Percentiles rank a stretch among this genome's conserved stretches.
Conservation (phyloP, 1,140 invertebrate genomes). For the Copidosoma floridanum region DNA sequence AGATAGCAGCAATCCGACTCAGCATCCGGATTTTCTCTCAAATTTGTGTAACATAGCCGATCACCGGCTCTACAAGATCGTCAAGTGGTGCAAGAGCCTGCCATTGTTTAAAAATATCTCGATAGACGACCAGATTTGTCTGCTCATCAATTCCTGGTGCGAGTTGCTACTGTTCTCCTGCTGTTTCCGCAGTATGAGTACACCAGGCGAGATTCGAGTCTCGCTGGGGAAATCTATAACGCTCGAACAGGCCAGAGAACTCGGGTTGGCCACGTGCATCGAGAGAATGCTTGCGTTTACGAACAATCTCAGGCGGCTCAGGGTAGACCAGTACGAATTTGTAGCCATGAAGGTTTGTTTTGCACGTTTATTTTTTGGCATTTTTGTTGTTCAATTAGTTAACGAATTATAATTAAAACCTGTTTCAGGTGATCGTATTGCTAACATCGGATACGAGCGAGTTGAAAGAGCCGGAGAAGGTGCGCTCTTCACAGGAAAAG, state of each 20-base stretch:
- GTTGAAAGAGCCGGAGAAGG: conserved; percentile 86
- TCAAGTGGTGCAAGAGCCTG: conserved; percentile 97
- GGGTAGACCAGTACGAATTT: conserved; percentile 96
- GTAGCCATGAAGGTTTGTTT: conserved; percentile 83
- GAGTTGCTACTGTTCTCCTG: conserved; percentile 91
- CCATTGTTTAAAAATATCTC: conserved; percentile 95
- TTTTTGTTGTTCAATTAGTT: background rate
- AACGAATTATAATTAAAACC: conserved; percentile 8
- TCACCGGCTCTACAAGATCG: conserved; percentile 93
- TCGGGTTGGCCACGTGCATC: conserved; percentile 77
- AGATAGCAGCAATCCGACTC: conserved; percentile 59
- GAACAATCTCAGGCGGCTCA: conserved; percentile 82
- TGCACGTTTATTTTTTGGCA: conserved; percentile 11
- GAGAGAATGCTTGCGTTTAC: conserved; percentile 93
- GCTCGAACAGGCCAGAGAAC: conserved; percentile 69
- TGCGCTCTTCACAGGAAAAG: conserved; percentile 89
- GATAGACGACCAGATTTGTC: conserved; percentile 93
- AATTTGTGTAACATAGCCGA: conserved; percentile 92
- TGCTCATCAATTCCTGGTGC: conserved; percentile 97
- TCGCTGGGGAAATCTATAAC: conserved; percentile 75
- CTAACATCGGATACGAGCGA: conserved; percentile 93
- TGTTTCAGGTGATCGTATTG: conserved; percentile 76
- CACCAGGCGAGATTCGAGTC: conserved; percentile 83
- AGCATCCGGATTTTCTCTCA: conserved; percentile 76
- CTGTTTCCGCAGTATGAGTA: conserved; percentile 84